Conservation (phyloP, 2,113 vertebrate species). For the Engystomops pustulosus region DNA sequence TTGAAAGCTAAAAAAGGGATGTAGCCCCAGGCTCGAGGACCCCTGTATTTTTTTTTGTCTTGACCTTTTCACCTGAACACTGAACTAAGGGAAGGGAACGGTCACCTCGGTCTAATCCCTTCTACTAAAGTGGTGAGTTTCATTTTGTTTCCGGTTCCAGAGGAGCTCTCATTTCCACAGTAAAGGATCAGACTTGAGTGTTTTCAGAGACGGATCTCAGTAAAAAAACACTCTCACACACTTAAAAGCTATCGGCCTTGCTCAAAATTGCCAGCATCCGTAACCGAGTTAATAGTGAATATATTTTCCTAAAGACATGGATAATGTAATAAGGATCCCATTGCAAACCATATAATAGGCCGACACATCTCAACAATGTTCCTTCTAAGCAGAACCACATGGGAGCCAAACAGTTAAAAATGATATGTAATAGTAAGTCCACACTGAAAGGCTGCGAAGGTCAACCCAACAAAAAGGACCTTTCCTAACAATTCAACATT, state of each 20-base stretch:
- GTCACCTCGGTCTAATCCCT: conserved; percentile 71
- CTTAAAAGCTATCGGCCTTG: conserved; percentile 28
- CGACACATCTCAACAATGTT: conserved; percentile 4
- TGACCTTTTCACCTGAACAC: conserved; percentile 77
- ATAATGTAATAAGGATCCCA: conserved; percentile 48
- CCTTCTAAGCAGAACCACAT: not conserved
- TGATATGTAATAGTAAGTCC: not conserved
- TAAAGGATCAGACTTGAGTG: conserved; percentile 41
- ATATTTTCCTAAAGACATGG: conserved; percentile 38
- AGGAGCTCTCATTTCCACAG: conserved; percentile 4
- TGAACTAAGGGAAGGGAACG: conserved; percentile 71
- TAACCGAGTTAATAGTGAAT: conserved; percentile 17
- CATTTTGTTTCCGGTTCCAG: conserved; percentile 36
- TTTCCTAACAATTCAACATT: not conserved
- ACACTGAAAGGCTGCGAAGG: not conserved
- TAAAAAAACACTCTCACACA: conserved; percentile 41
- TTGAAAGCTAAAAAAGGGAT: conserved; percentile 81
- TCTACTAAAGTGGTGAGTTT: conserved; percentile 62
- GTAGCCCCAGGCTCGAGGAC: conserved; percentile 75
- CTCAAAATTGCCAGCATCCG: conserved; percentile 36
- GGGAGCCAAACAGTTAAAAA: conserved; percentile 5
- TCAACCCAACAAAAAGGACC: not conserved
- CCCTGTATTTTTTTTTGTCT: conserved; percentile 65
- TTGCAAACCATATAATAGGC: conserved; percentile 33
- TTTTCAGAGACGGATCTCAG: conserved; percentile 27